A percentile compares a stretch with the other conserved stretches of the same genome.
phyloP scores from a whole-genome alignment of 2,888 invertebrate genomes.

The Elysia crispata region DNA sequence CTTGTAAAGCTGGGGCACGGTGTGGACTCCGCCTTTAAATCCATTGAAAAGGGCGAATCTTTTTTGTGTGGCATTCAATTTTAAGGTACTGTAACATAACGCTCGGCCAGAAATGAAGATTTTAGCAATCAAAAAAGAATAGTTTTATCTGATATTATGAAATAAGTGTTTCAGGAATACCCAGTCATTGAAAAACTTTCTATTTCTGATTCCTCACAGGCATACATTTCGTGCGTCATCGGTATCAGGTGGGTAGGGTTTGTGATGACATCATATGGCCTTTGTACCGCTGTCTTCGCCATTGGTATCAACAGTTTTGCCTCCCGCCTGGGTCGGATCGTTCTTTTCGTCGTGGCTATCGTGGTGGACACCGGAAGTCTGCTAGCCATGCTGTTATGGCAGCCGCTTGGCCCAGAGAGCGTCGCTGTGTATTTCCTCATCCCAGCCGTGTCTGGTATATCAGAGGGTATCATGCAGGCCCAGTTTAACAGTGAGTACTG shows the following conservation, averaged over 20 bases:
- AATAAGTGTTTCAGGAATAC: too few relatives aligned
- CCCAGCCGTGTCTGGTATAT: constrained; percentile 61
- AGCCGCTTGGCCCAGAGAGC: constrained; percentile 51
- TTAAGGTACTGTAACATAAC: neutral
- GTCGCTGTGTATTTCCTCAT: constrained; percentile 55
- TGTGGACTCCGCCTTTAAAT: too few relatives aligned
- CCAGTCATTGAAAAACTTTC: too few relatives aligned
- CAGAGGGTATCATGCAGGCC: constrained; percentile 68
- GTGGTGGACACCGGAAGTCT: constrained; percentile 59
- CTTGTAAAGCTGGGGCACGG: too few relatives aligned
- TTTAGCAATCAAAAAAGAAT: too few relatives aligned
- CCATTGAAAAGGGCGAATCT: too few relatives aligned
- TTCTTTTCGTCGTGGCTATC: constrained; percentile 59
- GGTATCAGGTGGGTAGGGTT: constrained; percentile 67
- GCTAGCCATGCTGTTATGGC: constrained; percentile 59
- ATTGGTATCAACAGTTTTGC: constrained; percentile 59
- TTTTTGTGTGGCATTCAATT: too few relatives aligned
- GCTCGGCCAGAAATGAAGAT: neutral
- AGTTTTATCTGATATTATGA: too few relatives aligned
- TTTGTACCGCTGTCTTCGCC: constrained; percentile 60
- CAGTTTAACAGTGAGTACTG: constrained; percentile 62
- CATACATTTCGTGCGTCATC: constrained; percentile 65
- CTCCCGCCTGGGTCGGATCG: constrained; percentile 57
- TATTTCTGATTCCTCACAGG: constrained; percentile 19
- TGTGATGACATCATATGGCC: constrained; percentile 67